Evolutionary conservation across 2,797 vertebrate genomes (phyloP), one percentile per base, ranked within the genome.

Genomic region (Rachycentron canadum): DNA sequence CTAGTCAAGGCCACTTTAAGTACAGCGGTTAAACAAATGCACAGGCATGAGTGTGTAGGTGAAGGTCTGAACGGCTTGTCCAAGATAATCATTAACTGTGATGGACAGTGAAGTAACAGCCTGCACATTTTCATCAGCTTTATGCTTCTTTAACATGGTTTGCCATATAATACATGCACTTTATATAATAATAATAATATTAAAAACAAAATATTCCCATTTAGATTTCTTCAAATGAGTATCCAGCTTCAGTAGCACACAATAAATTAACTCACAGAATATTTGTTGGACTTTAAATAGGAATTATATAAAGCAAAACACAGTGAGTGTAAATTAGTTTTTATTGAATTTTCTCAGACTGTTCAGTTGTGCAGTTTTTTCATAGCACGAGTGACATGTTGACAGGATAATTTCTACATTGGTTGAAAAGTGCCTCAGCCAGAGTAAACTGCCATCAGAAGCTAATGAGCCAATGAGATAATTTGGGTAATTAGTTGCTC

Each of bases 401-500:
- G 47, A 86, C 66, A 62, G 65, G 11, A 14, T 78, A 14, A 79
- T 87, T 76, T 78, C 50, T 17, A 41, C 32, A 47, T 9, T 61
- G 59, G 69, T 28, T n/a, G 38, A 34, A 79, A 70, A 40, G 68
- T 28, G 64, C 17, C 36, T 38, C 4, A 36, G 38, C 57, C 66
- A n/a, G 30, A 74, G 61, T 81, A 67, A 69, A 71, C 47, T 36
- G 38, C 65, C 67, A 71, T 80, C 64, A 72, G 3, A 50, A 56
- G 40, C 71, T 81, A 87, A 88, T 83, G 85, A 89, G 82, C 69
- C 81, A 34, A 11, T n/a, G 58, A 79, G 71, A 83, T 83, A 25
- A 81, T 86, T 70, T 70, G 10, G 69, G 57, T 84, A 86, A 91
- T 91, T 81, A 86, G 73, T 81, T 4, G 43, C 79, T 79, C 53